phyloP scores from a whole-genome alignment of 2,888 invertebrate genomes.

The Ichneumoninae sp. region DNA sequence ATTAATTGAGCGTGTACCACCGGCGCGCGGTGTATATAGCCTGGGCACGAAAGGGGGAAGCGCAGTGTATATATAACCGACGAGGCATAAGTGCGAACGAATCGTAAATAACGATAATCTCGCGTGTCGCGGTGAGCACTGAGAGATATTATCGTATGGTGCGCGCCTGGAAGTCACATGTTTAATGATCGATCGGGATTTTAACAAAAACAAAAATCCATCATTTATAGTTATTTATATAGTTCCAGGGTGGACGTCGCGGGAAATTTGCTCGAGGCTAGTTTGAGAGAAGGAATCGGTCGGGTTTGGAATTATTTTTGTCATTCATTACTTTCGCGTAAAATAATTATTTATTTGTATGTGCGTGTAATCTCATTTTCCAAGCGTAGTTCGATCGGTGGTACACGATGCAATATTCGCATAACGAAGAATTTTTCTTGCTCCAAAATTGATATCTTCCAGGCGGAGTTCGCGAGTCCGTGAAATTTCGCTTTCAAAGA shows the following conservation, averaged over 20 bases:
- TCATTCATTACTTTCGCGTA: too few relatives aligned
- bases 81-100: constrained; percentile 62
- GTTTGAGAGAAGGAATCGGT: not conserved
- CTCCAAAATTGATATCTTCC: not conserved
- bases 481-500: too few relatives aligned
- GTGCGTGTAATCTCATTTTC: not conserved
- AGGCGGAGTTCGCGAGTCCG: too few relatives aligned
- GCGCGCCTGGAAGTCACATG: constrained; percentile 8
- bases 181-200: constrained; percentile 35
- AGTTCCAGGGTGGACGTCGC: not conserved
- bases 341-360: not conserved
- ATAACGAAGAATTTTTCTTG: not conserved
- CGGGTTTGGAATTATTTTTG: not conserved
- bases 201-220: not conserved
- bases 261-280: not conserved
- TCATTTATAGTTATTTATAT: constrained; percentile 1
- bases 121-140: constrained; percentile 58
- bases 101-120: constrained; percentile 67
- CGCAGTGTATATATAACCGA: constrained; percentile 8
- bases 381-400: not conserved
- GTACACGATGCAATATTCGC: not conserved
- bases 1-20: constrained; percentile 72
- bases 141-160: constrained; percentile 56
- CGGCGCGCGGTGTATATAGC: constrained; percentile 27
- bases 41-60: constrained; percentile 2